Conservation (phyloP, 2,888 invertebrate genomes). For the Azorinus chamasolen region DNA sequence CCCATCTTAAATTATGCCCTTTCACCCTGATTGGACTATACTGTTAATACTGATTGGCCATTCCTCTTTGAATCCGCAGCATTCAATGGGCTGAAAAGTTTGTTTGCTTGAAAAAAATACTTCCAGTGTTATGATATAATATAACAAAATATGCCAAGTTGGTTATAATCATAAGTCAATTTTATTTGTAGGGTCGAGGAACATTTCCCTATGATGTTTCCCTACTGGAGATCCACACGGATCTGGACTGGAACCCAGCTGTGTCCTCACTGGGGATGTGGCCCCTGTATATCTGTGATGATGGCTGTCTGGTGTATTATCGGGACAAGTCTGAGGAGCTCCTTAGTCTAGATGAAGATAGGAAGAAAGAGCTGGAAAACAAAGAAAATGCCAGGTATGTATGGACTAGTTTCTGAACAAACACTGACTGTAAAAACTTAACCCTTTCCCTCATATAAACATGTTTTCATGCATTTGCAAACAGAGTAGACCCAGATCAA, state of each 20-base stretch:
- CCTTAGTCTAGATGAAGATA: conserved; percentile 89
- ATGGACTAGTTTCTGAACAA: background rate
- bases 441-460: conserved; percentile 2
- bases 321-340: conserved; percentile 90
- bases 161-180: too few species aligned
- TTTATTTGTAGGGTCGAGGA: conserved; percentile 86
- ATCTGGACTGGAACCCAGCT: conserved; percentile 89
- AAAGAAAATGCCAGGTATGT: conserved; percentile 88
- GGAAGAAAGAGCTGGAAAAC: conserved; percentile 89
- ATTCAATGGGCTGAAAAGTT: too few species aligned
- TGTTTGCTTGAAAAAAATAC: too few species aligned
- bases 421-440: too few species aligned
- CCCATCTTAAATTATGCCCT: too few species aligned
- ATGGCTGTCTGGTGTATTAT: conserved; percentile 90
- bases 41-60: too few species aligned
- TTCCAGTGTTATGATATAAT: too few species aligned
- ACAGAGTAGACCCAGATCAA: too few species aligned
- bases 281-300: conserved; percentile 89
- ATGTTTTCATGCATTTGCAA: too few species aligned
- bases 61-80: too few species aligned
- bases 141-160: too few species aligned
- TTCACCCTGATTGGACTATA: too few species aligned
- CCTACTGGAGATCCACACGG: conserved; percentile 89
- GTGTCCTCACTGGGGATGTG: conserved; percentile 88
- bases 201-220: conserved; percentile 90